These are phyloP conservation scores for Alosa alosa DNA, from an alignment of 2,113 vertebrate species.

Conservation along the genomic window DNA sequence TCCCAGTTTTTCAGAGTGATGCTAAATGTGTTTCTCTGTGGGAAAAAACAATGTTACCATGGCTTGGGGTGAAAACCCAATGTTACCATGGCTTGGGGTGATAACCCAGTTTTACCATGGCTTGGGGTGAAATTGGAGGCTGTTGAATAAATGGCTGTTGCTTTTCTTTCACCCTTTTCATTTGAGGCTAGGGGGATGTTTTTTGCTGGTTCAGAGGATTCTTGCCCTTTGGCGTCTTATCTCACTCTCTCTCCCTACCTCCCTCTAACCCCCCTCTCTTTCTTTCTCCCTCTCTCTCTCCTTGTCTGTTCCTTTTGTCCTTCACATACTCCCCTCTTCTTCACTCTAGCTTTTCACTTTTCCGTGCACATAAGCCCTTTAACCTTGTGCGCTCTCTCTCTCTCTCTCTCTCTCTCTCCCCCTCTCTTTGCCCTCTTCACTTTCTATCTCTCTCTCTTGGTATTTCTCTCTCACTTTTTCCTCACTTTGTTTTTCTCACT, in stretches of 20 bases:
- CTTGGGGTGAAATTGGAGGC: not conserved
- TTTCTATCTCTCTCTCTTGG: not conserved
- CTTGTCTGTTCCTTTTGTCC: not conserved
- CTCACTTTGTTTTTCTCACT: not conserved
- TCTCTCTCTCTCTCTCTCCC: not conserved
- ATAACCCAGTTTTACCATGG: constrained; percentile 23
- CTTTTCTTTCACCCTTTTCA: not conserved
- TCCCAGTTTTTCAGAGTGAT: constrained; percentile 28
- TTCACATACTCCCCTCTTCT: not conserved
- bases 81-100: constrained; percentile 31
- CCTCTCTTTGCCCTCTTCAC: not conserved
- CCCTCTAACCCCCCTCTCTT: constrained; percentile 42
- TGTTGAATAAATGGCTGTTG: not conserved
- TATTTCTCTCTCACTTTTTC: not conserved
- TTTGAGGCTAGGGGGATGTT: not conserved
- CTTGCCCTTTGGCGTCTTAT: constrained; percentile 14
- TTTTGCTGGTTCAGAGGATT: not conserved
- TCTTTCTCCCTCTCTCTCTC: not conserved
- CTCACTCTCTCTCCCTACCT: constrained; percentile 26
- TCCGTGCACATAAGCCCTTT: not conserved
- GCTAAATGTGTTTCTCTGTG: constrained; percentile 47
- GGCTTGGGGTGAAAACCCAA: constrained; percentile 21
- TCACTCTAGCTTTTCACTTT: not conserved
- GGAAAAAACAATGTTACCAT: constrained; percentile 40
- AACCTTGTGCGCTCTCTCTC: not conserved